phyloP scores from a whole-genome alignment of 2,113 vertebrate species.

The Symphodus melops region DNA sequence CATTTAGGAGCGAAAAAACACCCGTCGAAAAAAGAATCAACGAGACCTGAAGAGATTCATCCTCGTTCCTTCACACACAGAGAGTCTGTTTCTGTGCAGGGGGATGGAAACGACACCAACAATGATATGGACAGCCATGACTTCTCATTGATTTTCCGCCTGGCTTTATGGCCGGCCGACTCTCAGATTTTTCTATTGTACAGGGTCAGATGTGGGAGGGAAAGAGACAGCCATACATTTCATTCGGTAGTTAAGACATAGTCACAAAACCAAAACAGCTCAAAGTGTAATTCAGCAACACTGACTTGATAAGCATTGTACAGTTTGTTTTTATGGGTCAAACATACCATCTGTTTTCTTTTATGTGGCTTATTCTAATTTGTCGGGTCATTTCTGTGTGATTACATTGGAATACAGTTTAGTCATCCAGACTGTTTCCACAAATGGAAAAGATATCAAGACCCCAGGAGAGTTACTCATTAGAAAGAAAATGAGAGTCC shows the following conservation, averaged over 20 bases:
- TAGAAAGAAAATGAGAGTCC: slow-evolving; percentile 70
- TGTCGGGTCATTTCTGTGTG: slow-evolving; percentile 40
- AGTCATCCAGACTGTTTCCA: slow-evolving; percentile 47
- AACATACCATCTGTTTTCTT: slow-evolving; percentile 48
- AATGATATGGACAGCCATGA: slow-evolving; percentile 57
- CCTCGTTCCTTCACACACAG: slow-evolving; percentile 29
- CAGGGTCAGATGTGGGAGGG: slow-evolving; percentile 52
- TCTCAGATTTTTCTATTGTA: slow-evolving; percentile 43
- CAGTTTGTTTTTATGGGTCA: slow-evolving; percentile 30
- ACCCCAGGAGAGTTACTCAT: slow-evolving; percentile 54
- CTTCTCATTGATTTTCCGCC: slow-evolving; percentile 67
- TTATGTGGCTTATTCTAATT: slow-evolving; percentile 43
- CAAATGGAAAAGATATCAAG: slow-evolving; percentile 57
- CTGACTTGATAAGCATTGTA: slow-evolving; percentile 25
- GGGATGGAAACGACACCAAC: slow-evolving; percentile 51
- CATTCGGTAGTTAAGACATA: slow-evolving; percentile 12
- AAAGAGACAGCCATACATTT: slow-evolving; percentile 20
- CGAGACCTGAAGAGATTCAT: slow-evolving; percentile 46
- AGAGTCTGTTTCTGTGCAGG: slow-evolving; percentile 18
- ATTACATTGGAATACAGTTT: slow-evolving; percentile 51
- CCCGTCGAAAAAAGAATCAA: slow-evolving; percentile 45
- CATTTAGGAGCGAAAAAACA: slow-evolving; percentile 66
- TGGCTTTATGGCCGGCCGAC: slow-evolving; percentile 44
- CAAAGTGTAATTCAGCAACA: slow-evolving; percentile 18
- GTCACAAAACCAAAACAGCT: slow-evolving; percentile 5